These are phyloP conservation scores for Ptychoptera contaminata DNA, from an alignment of 2,888 invertebrate genomes.

Conservation along the genomic window DNA sequence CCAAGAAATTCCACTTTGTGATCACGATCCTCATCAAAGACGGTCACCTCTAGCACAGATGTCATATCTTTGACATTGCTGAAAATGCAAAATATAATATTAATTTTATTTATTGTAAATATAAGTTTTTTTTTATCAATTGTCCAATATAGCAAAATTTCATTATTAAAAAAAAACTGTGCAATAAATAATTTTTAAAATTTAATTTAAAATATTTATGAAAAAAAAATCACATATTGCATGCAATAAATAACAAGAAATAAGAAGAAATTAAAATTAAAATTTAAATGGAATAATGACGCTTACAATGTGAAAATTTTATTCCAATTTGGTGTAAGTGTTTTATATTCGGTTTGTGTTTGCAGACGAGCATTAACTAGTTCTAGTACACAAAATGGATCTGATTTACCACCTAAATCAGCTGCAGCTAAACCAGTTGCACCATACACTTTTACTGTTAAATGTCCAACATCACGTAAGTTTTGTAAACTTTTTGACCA, in stretches of 20 bases:
- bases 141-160: no score
- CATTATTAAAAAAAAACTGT: no score
- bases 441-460: constrained; percentile 83
- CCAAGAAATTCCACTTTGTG: constrained; percentile 97
- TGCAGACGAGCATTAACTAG: constrained; percentile 87
- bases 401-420: constrained; percentile 93
- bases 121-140: neutral
- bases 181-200: neutral
- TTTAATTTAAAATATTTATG: neutral
- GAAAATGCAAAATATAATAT: constrained; percentile 18
- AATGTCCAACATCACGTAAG: constrained; percentile 77
- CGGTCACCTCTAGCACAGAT: constrained; percentile 83
- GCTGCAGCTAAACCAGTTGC: constrained; percentile 82
- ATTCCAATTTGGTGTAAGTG: constrained; percentile 91
- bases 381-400: constrained; percentile 96
- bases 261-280: neutral
- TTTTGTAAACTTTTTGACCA: constrained; percentile 54
- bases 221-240: neutral
- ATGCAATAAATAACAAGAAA: neutral
- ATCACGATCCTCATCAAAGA: constrained; percentile 94
- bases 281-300: neutral
- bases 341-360: constrained; percentile 98
- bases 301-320: constrained; percentile 96
- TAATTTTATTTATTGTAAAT: neutral
- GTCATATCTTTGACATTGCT: constrained; percentile 93